Conservation (phyloP, 1,140 invertebrate genomes). For the Lepidurus couesii region DNA sequence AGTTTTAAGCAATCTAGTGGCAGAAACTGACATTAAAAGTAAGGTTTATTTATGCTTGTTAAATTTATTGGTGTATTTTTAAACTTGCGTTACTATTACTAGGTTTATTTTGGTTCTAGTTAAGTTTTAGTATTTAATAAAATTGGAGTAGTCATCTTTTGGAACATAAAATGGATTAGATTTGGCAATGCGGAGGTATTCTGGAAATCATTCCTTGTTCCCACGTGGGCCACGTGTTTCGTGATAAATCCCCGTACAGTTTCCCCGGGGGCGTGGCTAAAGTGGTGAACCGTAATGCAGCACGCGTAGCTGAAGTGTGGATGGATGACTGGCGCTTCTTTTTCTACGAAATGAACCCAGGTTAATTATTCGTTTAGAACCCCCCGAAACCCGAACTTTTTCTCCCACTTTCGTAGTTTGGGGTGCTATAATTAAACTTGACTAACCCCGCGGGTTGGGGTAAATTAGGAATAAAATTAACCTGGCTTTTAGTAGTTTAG, state of each 20-base stretch:
- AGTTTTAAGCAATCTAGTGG: neutral
- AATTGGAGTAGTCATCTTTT: neutral
- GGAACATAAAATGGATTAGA: constrained; percentile 16
- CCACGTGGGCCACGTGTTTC: constrained; percentile 51
- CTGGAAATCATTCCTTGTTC: constrained; percentile 53
- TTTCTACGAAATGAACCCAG: constrained; percentile 41
- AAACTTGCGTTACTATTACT: constrained; percentile 15
- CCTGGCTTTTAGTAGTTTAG: no score
- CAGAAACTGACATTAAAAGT: constrained; percentile 20
- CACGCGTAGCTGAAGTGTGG: constrained; percentile 48
- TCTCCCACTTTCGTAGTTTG: neutral
- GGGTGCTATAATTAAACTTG: neutral
- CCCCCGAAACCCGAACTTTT: neutral
- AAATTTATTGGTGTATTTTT: constrained; percentile 32
- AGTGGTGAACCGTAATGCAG: constrained; percentile 40
- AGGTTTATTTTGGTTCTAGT: neutral
- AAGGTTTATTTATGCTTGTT: constrained; percentile 23
- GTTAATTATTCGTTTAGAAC: neutral
- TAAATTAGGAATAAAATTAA: neutral
- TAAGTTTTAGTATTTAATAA: neutral
- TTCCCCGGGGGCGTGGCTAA: constrained; percentile 44
- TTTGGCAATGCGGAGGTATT: constrained; percentile 52
- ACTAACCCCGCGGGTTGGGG: no score
- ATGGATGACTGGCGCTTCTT: constrained; percentile 46
- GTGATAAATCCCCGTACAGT: constrained; percentile 51